These are phyloP conservation scores for Daboia siamensis DNA, from an alignment of 2,113 vertebrate species.

Conservation along the genomic window DNA sequence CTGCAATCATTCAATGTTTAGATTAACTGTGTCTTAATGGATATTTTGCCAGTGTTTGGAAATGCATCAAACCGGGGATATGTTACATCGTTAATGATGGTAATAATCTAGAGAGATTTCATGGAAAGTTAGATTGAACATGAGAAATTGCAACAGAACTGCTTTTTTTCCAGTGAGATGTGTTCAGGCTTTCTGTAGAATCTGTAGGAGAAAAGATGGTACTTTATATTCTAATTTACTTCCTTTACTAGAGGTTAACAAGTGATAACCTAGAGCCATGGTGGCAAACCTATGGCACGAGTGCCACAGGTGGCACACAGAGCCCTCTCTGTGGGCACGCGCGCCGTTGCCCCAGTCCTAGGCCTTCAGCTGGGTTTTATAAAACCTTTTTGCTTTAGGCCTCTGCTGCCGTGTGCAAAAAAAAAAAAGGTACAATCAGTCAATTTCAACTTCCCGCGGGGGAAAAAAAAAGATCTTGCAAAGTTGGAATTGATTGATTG, in stretches of 20 bases:
- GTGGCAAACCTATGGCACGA: too few species aligned
- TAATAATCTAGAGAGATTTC: neutral
- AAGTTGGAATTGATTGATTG: too few species aligned
- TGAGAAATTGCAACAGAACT: conserved; percentile 1
- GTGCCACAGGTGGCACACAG: too few species aligned
- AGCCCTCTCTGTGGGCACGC: too few species aligned
- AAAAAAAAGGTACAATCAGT: too few species aligned
- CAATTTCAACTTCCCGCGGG: too few species aligned
- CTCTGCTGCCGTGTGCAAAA: too few species aligned
- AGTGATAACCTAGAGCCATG: neutral
- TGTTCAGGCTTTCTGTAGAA: neutral
- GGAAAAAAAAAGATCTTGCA: too few species aligned
- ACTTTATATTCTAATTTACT: neutral
- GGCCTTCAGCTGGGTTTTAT: too few species aligned
- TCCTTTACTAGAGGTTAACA: neutral
- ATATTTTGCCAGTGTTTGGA: neutral
- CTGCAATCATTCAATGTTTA: neutral
- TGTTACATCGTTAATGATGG: conserved; percentile 30
- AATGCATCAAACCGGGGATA: neutral
- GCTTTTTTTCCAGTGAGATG: neutral
- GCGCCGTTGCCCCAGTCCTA: too few species aligned
- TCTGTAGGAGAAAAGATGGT: neutral
- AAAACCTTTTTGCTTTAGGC: too few species aligned
- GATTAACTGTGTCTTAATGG: neutral
- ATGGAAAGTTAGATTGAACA: conserved; percentile 48